Conservation (phyloP, 1,140 invertebrate genomes). For the Neodiprion fabricii region DNA sequence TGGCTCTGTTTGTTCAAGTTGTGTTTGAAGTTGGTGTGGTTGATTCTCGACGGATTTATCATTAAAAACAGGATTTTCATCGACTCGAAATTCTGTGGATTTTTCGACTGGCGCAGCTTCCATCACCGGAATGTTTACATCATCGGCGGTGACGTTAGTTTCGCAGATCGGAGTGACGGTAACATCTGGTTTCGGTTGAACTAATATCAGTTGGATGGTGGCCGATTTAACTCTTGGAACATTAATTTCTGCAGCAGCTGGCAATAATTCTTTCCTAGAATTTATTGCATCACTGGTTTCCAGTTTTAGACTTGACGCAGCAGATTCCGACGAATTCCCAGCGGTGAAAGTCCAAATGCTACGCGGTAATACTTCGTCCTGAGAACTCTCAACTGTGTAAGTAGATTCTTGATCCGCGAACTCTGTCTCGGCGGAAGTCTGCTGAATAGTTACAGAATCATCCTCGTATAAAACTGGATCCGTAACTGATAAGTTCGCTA, state of each 20-base stretch:
- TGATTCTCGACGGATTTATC: no score
- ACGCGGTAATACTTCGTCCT: background rate
- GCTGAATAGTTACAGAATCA: background rate
- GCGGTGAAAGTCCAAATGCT: constrained; percentile 54
- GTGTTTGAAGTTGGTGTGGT: no score
- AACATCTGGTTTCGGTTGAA: background rate
- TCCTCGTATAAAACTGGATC: background rate
- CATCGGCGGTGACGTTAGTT: background rate
- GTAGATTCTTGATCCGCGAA: background rate
- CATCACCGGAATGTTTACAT: background rate
- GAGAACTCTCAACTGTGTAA: background rate
- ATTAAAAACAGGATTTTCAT: no score
- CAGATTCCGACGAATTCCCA: constrained; percentile 63
- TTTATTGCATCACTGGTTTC: background rate
- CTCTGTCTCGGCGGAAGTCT: background rate
- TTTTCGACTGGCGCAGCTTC: no score
- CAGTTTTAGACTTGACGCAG: constrained; percentile 37
- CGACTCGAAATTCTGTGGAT: no score
- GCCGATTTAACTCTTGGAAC: background rate
- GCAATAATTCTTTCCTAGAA: background rate
- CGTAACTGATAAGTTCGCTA: background rate
- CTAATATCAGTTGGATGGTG: background rate
- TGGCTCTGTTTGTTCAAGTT: no score
- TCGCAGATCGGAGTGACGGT: background rate
- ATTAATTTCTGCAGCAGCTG: background rate